A percentile compares a stretch with the other conserved stretches of the same genome.
These are phyloP conservation scores for Tretioscincus oriximinensis DNA, from an alignment of 2,113 vertebrate species.

Conservation along the genomic window DNA sequence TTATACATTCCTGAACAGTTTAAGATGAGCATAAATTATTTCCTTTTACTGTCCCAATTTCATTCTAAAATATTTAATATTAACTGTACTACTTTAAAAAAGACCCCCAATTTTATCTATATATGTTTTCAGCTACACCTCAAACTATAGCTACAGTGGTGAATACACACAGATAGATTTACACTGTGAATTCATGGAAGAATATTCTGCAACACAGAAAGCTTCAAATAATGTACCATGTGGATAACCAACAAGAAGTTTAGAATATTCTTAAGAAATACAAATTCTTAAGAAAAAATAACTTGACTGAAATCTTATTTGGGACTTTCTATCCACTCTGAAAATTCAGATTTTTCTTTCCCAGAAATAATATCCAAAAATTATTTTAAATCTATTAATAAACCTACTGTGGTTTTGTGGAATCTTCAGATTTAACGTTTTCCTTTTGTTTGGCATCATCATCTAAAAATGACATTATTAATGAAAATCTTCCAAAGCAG, in stretches of 20 bases:
- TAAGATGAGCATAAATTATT: not conserved
- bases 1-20: not conserved
- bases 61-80: too few species aligned
- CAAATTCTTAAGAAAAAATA: too few species aligned
- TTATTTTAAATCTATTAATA: not conserved
- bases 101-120: not conserved
- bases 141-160: not conserved
- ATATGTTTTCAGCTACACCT: not conserved
- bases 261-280: too few species aligned
- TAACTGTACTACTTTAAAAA: not conserved
- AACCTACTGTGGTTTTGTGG: not conserved
- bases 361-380: too few species aligned
- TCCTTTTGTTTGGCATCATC: not conserved
- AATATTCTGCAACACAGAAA: too few species aligned
- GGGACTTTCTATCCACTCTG: too few species aligned
- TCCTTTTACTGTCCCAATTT: not conserved
- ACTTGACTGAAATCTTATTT: not conserved
- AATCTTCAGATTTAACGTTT: not conserved
- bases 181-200: not conserved
- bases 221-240: too few species aligned
- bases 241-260: too few species aligned
- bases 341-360: too few species aligned
- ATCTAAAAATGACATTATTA: not conserved
- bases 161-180: not conserved
- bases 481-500: not conserved